These are phyloP conservation scores for Dicycla oo DNA, from an alignment of 2,888 invertebrate genomes.

Conservation along the genomic window DNA sequence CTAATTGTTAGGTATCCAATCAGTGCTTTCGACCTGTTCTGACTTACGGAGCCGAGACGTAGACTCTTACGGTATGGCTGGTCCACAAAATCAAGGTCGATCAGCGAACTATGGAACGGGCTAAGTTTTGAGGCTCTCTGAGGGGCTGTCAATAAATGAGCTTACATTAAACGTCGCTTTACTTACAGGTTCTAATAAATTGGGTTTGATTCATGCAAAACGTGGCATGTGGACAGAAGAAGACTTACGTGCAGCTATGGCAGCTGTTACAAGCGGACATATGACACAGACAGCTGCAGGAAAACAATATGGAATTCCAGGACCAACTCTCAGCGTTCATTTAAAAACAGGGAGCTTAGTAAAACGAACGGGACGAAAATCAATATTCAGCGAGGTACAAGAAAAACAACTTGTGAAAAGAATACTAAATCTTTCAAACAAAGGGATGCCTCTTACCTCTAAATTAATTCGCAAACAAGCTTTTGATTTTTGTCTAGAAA, in stretches of 20 bases:
- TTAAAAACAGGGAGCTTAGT: slow-evolving; percentile 1
- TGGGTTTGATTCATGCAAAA: no score
- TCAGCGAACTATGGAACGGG: neutral
- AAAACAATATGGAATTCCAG: slow-evolving; percentile 3
- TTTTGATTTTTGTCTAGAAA: slow-evolving; percentile 25
- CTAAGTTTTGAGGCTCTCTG: neutral
- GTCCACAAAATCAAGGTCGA: neutral
- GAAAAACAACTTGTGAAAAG: neutral
- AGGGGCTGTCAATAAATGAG: neutral
- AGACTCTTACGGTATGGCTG: neutral
- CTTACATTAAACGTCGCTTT: neutral
- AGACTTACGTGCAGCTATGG: neutral
- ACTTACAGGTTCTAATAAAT: neutral
- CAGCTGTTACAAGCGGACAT: neutral
- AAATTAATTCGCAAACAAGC: slow-evolving; percentile 26
- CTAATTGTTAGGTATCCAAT: neutral
- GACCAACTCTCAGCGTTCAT: neutral
- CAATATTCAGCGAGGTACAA: neutral
- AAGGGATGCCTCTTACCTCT: neutral
- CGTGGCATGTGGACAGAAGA: slow-evolving; percentile 11
- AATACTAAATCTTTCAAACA: neutral
- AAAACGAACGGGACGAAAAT: neutral
- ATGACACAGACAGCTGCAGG: slow-evolving; percentile 9
- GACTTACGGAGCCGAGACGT: neutral
- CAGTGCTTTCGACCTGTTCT: neutral